Evolutionary conservation across 2,797 vertebrate genomes (phyloP).

Genomic region (Lateolabrax maculatus): DNA sequence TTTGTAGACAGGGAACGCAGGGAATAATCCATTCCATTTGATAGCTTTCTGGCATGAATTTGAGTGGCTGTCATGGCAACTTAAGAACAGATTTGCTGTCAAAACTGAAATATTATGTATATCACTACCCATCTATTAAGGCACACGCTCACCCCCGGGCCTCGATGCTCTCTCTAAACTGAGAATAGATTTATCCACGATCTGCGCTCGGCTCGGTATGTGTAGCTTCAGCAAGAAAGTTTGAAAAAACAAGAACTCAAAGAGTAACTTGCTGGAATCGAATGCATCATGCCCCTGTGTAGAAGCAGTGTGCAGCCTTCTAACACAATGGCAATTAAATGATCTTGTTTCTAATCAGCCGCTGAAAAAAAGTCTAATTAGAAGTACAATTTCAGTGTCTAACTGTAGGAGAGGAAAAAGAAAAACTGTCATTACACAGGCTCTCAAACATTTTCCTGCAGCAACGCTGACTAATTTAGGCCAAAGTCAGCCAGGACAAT

Average conservation of each 20-base stretch:
- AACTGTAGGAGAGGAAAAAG: slow-evolving; percentile 3
- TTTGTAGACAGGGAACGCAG: slow-evolving; percentile 60
- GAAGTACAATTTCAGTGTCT: slow-evolving; percentile 26
- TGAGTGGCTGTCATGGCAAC: slow-evolving; percentile 73
- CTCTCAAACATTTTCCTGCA: slow-evolving; percentile 28
- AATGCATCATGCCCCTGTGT: slow-evolving; percentile 11
- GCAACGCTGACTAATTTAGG: slow-evolving; percentile 42
- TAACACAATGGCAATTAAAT: slow-evolving; percentile 24
- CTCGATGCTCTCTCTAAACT: slow-evolving; percentile 24
- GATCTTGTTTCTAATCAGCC: slow-evolving; percentile 48
- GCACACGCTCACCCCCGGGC: slow-evolving; percentile 46
- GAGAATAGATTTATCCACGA: slow-evolving; percentile 58
- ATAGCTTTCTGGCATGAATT: slow-evolving; percentile 71
- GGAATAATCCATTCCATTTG: slow-evolving; percentile 76
- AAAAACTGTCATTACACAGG: slow-evolving; percentile 23
- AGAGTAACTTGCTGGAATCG: slow-evolving; percentile 39
- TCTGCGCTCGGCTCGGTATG: slow-evolving; percentile 28
- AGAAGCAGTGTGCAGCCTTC: slow-evolving; percentile 5
- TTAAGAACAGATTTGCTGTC: slow-evolving; percentile 78
- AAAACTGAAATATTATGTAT: slow-evolving; percentile 73
- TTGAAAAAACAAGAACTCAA: slow-evolving; percentile 33
- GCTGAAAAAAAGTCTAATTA: slow-evolving; percentile 22
- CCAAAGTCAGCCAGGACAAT: slow-evolving; percentile 33
- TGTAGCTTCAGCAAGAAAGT: slow-evolving; percentile 67
- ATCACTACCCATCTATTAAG: slow-evolving; percentile 70